Evolutionary conservation across 2,797 vertebrate species (phyloP).

Genomic region (Octomys mimax): DNA sequence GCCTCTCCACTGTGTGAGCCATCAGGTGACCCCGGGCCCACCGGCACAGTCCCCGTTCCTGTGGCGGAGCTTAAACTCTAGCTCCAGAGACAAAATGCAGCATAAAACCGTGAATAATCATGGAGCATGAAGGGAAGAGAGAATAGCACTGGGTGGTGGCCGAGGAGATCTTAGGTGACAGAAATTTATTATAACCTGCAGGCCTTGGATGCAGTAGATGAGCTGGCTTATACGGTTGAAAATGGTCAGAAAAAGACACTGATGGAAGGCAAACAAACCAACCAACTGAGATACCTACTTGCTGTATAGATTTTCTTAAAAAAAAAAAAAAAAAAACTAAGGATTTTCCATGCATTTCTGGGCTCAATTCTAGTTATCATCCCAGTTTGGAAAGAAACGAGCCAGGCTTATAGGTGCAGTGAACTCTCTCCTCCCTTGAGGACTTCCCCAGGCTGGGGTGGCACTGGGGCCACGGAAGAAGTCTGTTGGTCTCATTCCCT

Average conservation of each 20-base stretch:
- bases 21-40: fast-evolving
- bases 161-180: not conserved
- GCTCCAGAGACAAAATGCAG: not conserved
- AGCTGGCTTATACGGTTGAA: not conserved
- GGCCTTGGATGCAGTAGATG: not conserved
- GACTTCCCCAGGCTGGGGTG: not conserved
- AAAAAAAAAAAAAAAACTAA: not conserved
- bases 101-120: not conserved
- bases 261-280: not conserved
- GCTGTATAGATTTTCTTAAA: not conserved
- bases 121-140: not conserved
- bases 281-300: not conserved
- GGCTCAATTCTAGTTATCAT: not conserved
- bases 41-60: not conserved
- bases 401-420: not conserved
- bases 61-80: not conserved
- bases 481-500: fast-evolving
- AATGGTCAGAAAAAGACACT: not conserved
- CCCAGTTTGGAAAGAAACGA: not conserved
- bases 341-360: not conserved
- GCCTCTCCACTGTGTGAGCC: not conserved
- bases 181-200: not conserved
- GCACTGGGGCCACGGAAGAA: not conserved
- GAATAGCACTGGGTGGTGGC: not conserved
- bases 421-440: not conserved